phyloP scores from a whole-genome alignment of 2,113 vertebrate genomes.

The Menura novaehollandiae region DNA sequence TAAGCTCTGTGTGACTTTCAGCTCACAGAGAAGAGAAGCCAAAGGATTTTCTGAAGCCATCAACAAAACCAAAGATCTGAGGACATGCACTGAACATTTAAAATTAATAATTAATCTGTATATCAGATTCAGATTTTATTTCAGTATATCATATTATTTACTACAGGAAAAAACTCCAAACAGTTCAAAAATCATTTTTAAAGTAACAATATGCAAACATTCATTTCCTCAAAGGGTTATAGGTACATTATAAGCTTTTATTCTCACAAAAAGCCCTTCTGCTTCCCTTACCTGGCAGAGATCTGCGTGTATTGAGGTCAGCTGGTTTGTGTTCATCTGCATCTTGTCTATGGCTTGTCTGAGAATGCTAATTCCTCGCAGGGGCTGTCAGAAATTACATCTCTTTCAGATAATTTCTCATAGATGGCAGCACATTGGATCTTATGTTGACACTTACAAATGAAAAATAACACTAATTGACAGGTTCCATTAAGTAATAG shows the following conservation, averaged over 20 bases:
- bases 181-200: background rate
- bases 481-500: conserved; percentile 65
- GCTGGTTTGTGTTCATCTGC: conserved; percentile 99
- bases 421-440: conserved; percentile 76
- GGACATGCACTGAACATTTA: background rate
- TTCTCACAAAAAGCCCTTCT: background rate
- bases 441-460: conserved; percentile 77
- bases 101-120: background rate
- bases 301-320: conserved; percentile 99
- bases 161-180: fast-evolving
- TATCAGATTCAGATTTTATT: background rate
- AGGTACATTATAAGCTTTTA: background rate
- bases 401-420: conserved; percentile 77
- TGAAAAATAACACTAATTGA: conserved; percentile 76
- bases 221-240: background rate
- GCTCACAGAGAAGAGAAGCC: background rate
- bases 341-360: conserved; percentile 99
- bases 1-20: background rate
- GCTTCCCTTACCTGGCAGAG: conserved; percentile 90
- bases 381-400: conserved; percentile 84
- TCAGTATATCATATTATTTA: background rate
- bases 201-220: background rate
- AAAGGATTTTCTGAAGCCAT: background rate
- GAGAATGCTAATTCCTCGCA: conserved; percentile 93
- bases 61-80: background rate